Conservation (phyloP, 2,888 invertebrate species). For the Chrysotoxum bicinctum region DNA sequence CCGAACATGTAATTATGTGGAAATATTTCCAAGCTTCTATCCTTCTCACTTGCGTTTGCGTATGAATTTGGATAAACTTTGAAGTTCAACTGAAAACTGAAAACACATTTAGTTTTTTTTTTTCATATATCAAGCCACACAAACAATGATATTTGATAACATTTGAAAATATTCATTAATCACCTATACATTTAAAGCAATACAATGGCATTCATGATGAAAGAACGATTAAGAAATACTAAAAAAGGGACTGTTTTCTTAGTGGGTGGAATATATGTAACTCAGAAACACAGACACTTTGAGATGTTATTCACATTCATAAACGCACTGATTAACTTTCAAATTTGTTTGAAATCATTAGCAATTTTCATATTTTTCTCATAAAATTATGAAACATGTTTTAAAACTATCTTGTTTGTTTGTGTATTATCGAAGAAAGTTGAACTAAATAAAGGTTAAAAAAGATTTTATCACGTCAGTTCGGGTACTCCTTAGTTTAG, state of each 20-base stretch:
- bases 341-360: background rate
- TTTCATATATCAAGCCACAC: background rate
- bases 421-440: background rate
- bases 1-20: background rate
- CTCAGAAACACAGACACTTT: background rate
- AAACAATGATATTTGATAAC: background rate
- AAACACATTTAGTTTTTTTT: constrained; percentile 25
- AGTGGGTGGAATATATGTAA: background rate
- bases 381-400: background rate
- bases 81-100: background rate
- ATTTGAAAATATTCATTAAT: background rate
- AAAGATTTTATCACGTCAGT: constrained; percentile 29
- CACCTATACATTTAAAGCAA: background rate
- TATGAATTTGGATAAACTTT: constrained; percentile 4
- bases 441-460: background rate
- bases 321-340: background rate
- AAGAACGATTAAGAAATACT: background rate
- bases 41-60: background rate
- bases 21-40: background rate
- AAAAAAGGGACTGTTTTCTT: background rate
- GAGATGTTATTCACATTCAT: constrained; percentile 29
- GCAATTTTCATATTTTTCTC: background rate
- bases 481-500: constrained; percentile 45
- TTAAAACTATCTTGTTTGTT: background rate
- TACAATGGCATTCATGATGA: background rate